Percentiles rank a stretch among this genome's conserved stretches.
These are phyloP conservation scores for Cetonia aurata DNA, from an alignment of 2,888 invertebrate species.

Conservation along the genomic window DNA sequence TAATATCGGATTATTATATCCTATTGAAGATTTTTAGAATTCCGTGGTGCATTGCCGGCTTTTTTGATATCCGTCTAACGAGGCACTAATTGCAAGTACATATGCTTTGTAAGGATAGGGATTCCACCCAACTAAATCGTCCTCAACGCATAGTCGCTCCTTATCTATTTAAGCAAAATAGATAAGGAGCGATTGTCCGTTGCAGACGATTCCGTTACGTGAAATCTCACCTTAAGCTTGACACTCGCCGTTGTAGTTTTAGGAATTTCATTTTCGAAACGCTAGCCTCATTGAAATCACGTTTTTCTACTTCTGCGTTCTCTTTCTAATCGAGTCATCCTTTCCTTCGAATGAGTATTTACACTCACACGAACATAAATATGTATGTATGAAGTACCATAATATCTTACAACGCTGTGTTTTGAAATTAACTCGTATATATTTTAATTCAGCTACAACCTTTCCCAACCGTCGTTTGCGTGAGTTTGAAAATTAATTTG, in stretches of 20 bases:
- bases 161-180: too few relatives aligned
- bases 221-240: not conserved
- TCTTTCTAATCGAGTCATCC: conserved; percentile 4
- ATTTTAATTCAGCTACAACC: too few relatives aligned
- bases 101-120: too few relatives aligned
- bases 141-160: too few relatives aligned
- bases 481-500: too few relatives aligned
- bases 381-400: not conserved
- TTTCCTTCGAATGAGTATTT: conserved; percentile 3
- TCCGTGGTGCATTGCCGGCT: not conserved
- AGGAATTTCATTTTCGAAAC: conserved; percentile 11
- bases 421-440: too few relatives aligned
- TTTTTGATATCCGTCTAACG: not conserved
- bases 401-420: too few relatives aligned
- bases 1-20: conserved; percentile 4
- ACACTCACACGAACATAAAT: not conserved
- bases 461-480: too few relatives aligned
- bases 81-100: too few relatives aligned
- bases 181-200: too few relatives aligned
- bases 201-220: not conserved
- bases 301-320: conserved; percentile 7
- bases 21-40: conserved; percentile 5
- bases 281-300: conserved; percentile 1
- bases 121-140: too few relatives aligned
- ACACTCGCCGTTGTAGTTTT: not conserved